Percentiles rank a stretch among this genome's conserved stretches.
Evolutionary conservation across 2,888 invertebrate genomes (phyloP).

Genomic region (Acronicta aceris): DNA sequence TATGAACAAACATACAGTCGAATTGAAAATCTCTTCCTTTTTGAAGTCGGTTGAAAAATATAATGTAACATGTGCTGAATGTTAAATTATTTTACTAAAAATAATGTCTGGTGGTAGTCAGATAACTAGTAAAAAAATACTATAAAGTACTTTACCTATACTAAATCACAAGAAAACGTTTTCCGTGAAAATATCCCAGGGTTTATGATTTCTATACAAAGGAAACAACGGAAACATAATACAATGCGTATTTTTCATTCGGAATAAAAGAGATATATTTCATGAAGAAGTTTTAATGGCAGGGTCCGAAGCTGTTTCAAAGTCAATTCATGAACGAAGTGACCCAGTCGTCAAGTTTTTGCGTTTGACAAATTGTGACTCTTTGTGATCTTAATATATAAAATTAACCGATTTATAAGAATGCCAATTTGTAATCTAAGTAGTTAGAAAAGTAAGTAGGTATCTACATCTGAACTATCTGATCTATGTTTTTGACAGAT

Average conservation of each 20-base stretch:
- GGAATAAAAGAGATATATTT: slow-evolving; percentile 24
- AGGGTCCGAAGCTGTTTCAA: slow-evolving; percentile 15
- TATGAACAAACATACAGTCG: too few species aligned
- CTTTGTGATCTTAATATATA: slow-evolving; percentile 12
- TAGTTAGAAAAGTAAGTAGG: background rate
- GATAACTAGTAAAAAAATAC: too few species aligned
- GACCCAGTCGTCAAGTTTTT: slow-evolving; percentile 15
- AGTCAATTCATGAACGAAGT: slow-evolving; percentile 6
- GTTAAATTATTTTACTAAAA: too few species aligned
- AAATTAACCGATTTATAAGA: background rate
- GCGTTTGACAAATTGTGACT: slow-evolving; percentile 18
- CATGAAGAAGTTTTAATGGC: slow-evolving; percentile 41
- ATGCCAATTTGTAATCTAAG: background rate
- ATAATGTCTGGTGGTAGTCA: too few species aligned
- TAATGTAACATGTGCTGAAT: too few species aligned
- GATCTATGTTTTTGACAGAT: slow-evolving; percentile 27
- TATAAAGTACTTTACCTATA: too few species aligned
- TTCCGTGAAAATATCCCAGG: too few species aligned
- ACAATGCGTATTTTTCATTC: slow-evolving; percentile 13
- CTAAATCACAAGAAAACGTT: too few species aligned
- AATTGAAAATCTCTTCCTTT: too few species aligned
- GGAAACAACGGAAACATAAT: slow-evolving; percentile 22
- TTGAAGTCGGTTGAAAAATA: too few species aligned
- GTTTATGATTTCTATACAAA: background rate
- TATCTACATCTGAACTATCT: background rate